Base-by-base conservation (phyloP, 2,888 invertebrate genomes). In the Xanthia togata region DNA sequence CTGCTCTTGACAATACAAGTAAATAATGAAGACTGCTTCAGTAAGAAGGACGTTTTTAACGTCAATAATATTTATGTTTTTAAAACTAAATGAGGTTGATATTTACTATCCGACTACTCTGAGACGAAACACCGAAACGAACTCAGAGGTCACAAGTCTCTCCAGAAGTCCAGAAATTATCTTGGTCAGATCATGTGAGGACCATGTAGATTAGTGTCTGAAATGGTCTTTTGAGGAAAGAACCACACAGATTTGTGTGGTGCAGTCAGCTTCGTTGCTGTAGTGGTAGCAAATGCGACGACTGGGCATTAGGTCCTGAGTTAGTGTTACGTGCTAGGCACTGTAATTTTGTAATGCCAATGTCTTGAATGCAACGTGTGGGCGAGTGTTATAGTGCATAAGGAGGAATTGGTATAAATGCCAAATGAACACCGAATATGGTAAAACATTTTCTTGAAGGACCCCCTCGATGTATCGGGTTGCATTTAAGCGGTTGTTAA, bases 1-100 rank as follows among this genome's bases (percentile, higher is more conserved):
- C 47, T 44, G 69, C 20, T 57, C 62, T 73, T 67, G 62, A 57
- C 67, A 47, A 70, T 73, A 73, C 26, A 60, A 47, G 68, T 31
- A 50, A 60, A 69, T 31, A 78, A 59, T 59, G 26, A 64, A 53
- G 55, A 55, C 68, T 11, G 53, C 55, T 35, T 11, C 20, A 17
- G 26, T 26, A 57, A 26, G 57, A 47, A 17, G 31, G 6, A 57
- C 8, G 8, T 1, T 31, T 59, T 31, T 31, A 17, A 31, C 17
- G 26, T 26, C 17, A 57, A 57, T 5, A 57, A 14, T 57, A 8
- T 17, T 59, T n/a, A 31, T 31, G 2, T 17, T 31, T 17, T 41
- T 9, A 2, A 17, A 59, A 59, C 26, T 31, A 59, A 17, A 17
- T 17, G 31, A 26, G 2, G 57, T 59, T 1, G 26, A 59, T 26